These are phyloP conservation scores for Thera obeliscata DNA, from an alignment of 2,888 invertebrate genomes.

Conservation along the genomic window DNA sequence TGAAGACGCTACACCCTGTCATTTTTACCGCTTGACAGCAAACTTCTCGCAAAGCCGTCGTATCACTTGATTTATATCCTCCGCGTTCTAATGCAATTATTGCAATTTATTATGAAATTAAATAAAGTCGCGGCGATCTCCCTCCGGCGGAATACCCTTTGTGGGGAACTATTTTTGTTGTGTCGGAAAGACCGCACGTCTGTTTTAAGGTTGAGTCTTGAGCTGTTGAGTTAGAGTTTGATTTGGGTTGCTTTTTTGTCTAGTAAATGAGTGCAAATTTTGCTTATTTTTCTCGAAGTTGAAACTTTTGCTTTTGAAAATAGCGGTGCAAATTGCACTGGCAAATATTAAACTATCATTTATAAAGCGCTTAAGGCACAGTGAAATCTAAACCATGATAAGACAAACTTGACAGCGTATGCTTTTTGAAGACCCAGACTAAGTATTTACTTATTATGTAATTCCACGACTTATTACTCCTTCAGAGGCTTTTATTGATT, in stretches of 20 bases:
- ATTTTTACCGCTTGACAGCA: constrained; percentile 51
- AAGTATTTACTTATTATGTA: too few species aligned
- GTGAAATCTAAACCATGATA: too few species aligned
- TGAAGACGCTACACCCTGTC: constrained; percentile 27
- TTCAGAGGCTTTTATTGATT: too few species aligned
- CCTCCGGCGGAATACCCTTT: constrained; percentile 70
- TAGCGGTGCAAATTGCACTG: background rate
- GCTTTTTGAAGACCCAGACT: too few species aligned
- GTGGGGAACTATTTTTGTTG: constrained; percentile 60
- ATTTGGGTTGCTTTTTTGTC: constrained; percentile 55
- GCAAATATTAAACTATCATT: too few species aligned
- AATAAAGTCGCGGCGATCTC: constrained; percentile 74
- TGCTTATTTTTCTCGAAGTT: constrained; percentile 78
- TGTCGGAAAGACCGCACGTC: constrained; percentile 55
- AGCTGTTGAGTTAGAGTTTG: constrained; percentile 55
- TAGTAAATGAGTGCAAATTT: constrained; percentile 62
- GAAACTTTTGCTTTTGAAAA: background rate
- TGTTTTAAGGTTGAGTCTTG: constrained; percentile 63
- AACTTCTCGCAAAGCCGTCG: constrained; percentile 52
- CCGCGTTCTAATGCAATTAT: constrained; percentile 78
- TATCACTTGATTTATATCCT: constrained; percentile 72
- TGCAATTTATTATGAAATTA: constrained; percentile 83
- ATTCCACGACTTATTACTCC: too few species aligned
- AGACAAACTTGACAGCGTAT: too few species aligned
- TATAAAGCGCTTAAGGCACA: too few species aligned